Conservation (phyloP, 2,113 vertebrate species). For the Atrichornis clamosus region DNA sequence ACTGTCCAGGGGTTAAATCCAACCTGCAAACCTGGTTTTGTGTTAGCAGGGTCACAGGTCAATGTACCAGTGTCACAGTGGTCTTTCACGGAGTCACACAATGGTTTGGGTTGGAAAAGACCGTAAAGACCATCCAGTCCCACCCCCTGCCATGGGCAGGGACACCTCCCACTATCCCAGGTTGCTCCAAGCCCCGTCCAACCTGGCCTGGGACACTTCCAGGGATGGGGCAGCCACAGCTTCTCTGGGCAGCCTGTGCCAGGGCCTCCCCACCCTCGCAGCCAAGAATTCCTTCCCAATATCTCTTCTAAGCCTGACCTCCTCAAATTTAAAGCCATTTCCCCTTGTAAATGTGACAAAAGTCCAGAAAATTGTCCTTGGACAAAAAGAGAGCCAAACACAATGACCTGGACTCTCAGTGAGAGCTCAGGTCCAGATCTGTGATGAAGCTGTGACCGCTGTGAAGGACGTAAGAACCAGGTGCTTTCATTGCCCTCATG, state of each 20-base stretch:
- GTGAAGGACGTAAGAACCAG: not conserved
- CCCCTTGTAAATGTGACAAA: not conserved
- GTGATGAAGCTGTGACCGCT: rapidly evolving
- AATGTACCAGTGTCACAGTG: rapidly evolving
- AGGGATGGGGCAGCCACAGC: not conserved
- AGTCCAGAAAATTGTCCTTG: not conserved
- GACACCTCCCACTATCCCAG: rapidly evolving
- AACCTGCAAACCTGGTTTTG: not conserved
- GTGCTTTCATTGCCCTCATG: rapidly evolving
- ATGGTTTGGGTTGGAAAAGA: not conserved
- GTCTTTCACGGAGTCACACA: not conserved
- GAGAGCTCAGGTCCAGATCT: not conserved
- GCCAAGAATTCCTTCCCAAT: rapidly evolving
- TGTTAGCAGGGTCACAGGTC: not conserved
- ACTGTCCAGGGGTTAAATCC: rapidly evolving
- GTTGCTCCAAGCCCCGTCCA: rapidly evolving
- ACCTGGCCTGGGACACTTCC: rapidly evolving
- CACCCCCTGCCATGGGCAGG: not conserved
- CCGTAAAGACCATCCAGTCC: rapidly evolving
- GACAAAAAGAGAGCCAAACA: not conserved
- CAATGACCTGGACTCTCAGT: no score
- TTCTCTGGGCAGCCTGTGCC: not conserved
- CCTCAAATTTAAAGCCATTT: not conserved
- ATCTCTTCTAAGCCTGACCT: not conserved
- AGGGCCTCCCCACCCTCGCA: rapidly evolving